Evolutionary conservation across 2,797 vertebrate species (phyloP), one percentile per base, ranked within the genome.

Genomic region (Tamandua tetradactyla): DNA sequence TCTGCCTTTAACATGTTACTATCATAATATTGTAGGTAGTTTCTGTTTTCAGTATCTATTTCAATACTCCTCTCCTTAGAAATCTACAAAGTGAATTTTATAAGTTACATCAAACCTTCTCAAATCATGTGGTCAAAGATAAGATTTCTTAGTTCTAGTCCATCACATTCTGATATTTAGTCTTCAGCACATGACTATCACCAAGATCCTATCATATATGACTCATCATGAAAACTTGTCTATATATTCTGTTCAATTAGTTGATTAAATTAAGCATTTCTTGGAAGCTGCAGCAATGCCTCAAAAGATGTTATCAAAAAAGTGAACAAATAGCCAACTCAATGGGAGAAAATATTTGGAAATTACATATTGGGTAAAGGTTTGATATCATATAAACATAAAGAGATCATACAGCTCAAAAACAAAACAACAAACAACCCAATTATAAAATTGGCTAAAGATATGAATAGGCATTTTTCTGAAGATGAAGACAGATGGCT

Each of bases 41-140:
- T 93, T 85, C n/a, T n/a, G 90, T 91, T 93, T 92, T 82, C 89
- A 96, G n/a, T 14, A 47, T 82, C 30, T 71, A 14, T 96, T 75
- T 49, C 20, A 61, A 44, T 82, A 61, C 40, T 82, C 27, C 23
- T 92, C 64, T 71, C 55, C 8, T 5, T n/a, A 90, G 59, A 52
- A 86, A 30, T 66, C 74, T 55, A 71, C 3, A 23, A 84, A 68
- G 69, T 68, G 30, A 80, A 82, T 82, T 89, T 84, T 52, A n/a
- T 57, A 72, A 66, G 11, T 81, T 40, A 3, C 8, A 85, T 83
- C 85, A 68, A 23, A 71, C 68, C 18, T 84, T 90, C 85, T 83
- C 55, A 44, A 74, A 66, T 13, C 37, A 69, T 90, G 20, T 87
- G 55, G 42, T 59, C 88, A 78, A 81, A 7, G 9, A 64, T 82